Percentiles rank a stretch among this genome's conserved stretches.
phyloP scores from a whole-genome alignment of 2,888 invertebrate species.

The Trichopria drosophilae region DNA sequence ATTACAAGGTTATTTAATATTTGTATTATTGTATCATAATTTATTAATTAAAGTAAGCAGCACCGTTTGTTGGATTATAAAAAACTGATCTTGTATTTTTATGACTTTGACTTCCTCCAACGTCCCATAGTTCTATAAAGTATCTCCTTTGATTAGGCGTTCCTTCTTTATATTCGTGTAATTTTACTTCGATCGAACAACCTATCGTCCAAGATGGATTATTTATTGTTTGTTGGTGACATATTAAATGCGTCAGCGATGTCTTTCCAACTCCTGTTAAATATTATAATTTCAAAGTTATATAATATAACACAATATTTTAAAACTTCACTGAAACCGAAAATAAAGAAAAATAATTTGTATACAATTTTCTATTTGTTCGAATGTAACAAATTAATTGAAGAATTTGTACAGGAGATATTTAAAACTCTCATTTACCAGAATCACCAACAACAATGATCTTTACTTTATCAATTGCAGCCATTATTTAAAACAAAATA shows the following conservation, averaged over 20 bases:
- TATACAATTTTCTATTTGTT: too few relatives aligned
- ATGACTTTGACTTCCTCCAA: slow-evolving; percentile 93
- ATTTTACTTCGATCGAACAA: slow-evolving; percentile 91
- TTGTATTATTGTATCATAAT: slow-evolving; percentile 6
- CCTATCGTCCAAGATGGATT: slow-evolving; percentile 96
- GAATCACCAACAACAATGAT: slow-evolving; percentile 91
- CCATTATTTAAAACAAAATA: slow-evolving; percentile 62
- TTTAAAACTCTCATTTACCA: slow-evolving; percentile 60
- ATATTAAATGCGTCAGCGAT: slow-evolving; percentile 87
- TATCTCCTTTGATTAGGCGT: slow-evolving; percentile 87
- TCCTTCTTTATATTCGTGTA: slow-evolving; percentile 93
- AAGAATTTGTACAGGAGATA: background rate
- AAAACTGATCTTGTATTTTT: slow-evolving; percentile 91
- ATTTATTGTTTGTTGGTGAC: slow-evolving; percentile 80
- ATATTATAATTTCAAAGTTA: background rate
- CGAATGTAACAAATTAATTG: too few relatives aligned
- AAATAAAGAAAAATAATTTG: too few relatives aligned
- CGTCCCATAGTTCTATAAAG: slow-evolving; percentile 96
- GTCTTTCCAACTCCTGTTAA: slow-evolving; percentile 92
- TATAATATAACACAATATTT: slow-evolving; percentile 1
- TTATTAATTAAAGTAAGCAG: slow-evolving; percentile 5
- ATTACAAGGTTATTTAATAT: slow-evolving; percentile 28
- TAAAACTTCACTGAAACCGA: background rate
- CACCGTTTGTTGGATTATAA: slow-evolving; percentile 90
- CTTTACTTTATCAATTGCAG: slow-evolving; percentile 86